Conservation (phyloP, 2,888 invertebrate genomes). For the Drosophila siamana region DNA sequence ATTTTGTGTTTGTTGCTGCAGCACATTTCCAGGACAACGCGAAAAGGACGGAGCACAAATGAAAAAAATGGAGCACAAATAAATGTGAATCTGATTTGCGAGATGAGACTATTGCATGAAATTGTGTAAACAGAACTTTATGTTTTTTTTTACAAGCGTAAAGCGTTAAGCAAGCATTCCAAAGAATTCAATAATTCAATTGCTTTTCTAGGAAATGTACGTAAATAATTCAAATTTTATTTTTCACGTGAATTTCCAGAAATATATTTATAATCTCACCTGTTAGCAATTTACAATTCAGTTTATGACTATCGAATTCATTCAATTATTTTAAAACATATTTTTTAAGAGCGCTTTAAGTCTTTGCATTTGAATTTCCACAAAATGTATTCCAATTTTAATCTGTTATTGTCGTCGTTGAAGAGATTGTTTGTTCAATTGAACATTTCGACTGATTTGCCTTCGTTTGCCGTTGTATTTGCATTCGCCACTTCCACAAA, state of each 20-base stretch:
- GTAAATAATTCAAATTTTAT: too few relatives aligned
- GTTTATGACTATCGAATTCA: neutral
- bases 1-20: constrained; percentile 29
- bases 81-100: constrained; percentile 10
- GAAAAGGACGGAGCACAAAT: neutral
- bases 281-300: neutral
- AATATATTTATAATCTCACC: too few relatives aligned
- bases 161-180: neutral
- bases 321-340: neutral
- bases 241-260: too few relatives aligned
- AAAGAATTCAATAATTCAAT: neutral
- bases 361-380: neutral
- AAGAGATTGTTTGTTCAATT: constrained; percentile 21
- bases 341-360: neutral
- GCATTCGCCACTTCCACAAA: constrained; percentile 4
- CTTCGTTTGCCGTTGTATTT: constrained; percentile 9
- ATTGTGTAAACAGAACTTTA: constrained; percentile 3
- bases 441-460: constrained; percentile 38
- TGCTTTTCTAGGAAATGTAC: neutral
- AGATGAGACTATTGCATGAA: constrained; percentile 5
- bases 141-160: neutral
- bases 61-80: constrained; percentile 1
- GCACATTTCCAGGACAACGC: neutral
- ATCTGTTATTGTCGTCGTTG: constrained; percentile 17
- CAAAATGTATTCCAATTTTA: constrained; percentile 6